A percentile compares a stretch with the other conserved stretches of the same genome.
phyloP scores from a whole-genome alignment of 2,888 invertebrate genomes.

The Aspidapion aeneum region DNA sequence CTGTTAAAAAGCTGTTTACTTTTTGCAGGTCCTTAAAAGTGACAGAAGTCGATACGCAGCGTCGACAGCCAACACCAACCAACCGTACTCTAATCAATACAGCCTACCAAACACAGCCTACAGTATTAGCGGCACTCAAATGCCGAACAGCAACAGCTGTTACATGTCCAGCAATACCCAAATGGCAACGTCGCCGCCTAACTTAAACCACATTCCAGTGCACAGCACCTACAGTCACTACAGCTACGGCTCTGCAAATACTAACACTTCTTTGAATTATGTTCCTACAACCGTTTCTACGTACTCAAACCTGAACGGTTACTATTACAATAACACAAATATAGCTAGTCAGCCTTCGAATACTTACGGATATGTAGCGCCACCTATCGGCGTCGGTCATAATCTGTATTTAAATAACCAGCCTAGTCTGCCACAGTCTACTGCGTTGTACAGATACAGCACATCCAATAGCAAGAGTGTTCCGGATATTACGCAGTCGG shows the following conservation, averaged over 20 bases:
- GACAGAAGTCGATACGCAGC: constrained; percentile 5
- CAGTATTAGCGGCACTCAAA: neutral
- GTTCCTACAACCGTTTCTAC: neutral
- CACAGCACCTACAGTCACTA: neutral
- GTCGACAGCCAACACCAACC: neutral
- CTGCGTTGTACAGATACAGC: neutral
- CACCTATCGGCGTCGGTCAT: neutral
- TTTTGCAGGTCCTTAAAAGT: constrained; percentile 16
- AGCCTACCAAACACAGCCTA: neutral
- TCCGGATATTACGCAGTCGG: constrained; percentile 70
- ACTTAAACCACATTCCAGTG: neutral
- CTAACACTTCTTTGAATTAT: neutral
- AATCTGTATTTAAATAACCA: neutral
- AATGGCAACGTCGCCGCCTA: neutral
- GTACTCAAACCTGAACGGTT: constrained; percentile 7
- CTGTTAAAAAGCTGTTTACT: no score
- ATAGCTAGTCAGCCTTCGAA: neutral
- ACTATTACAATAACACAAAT: constrained; percentile 7
- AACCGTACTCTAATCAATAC: neutral
- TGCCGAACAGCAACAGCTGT: neutral
- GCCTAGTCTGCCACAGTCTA: no score
- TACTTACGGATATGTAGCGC: neutral
- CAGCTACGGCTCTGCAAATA: neutral
- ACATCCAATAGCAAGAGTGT: constrained; percentile 47
- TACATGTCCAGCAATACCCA: neutral